Evolutionary conservation across 2,797 vertebrate species (phyloP), one percentile per base, ranked within the genome.

Genomic region (Smutsia gigantea): DNA sequence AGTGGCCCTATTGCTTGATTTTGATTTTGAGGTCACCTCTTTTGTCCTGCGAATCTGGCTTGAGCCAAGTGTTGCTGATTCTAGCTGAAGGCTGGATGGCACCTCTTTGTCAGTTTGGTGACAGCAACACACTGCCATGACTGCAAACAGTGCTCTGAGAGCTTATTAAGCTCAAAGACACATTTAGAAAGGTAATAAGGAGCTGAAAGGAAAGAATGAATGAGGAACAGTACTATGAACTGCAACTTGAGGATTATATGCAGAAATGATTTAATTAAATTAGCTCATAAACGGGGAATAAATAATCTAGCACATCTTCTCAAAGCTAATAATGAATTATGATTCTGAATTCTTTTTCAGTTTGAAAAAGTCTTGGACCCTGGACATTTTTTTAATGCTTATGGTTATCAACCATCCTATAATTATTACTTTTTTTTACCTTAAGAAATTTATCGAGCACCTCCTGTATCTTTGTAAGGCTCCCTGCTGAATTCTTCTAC

Each of bases 21-120:
- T 75, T 71, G 85, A 59, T 82, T 95, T 90, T 68, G 78, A 97
- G 72, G 77, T 75, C 46, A 71, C n/a, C 88, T 71, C 0, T 55
- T 68, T 94, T 95, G 96, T 91, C 39, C 12, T 81, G 63, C 25
- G 69, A 77, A 27, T 79, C 37, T 64, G 86, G 49, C 69, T 95
- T 66, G 87, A 95, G 72, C 82, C 53, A 59, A 90, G 78, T 66
- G 59, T 72, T 12, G 37, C 63, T 61, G 14, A 81, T 69, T 83
- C 69, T 77, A 72, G 34, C 72, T 39, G 55, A 66, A 37, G 37
- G 61, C 68, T 55, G n/a, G 49, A 42, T 81, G 82, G 46, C 53
- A 61, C 89, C 34, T 87, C 17, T 87, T n/a, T 34, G 17, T 74
- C 25, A 34, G 84, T 39, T 18, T 57, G 27, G 11, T 71, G 82